These are phyloP conservation scores for Panagrolaimus sp. DNA, from an alignment of 1,140 invertebrate genomes.

Conservation along the genomic window DNA sequence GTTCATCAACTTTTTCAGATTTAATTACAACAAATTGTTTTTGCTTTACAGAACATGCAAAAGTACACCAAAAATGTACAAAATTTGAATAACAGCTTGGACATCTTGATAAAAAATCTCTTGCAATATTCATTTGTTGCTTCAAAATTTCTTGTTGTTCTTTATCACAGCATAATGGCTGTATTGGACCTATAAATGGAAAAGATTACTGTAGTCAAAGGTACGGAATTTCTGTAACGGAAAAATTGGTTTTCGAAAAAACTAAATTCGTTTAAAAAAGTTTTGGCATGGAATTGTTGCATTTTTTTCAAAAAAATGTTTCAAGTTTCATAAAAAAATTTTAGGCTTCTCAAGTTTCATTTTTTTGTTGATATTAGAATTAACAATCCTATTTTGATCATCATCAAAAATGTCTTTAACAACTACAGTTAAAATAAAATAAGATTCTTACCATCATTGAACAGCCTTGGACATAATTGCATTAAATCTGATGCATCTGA, in stretches of 20 bases:
- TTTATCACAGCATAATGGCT: conserved; percentile 40
- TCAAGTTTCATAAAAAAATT: too few species aligned
- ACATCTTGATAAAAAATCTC: conserved; percentile 43
- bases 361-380: too few species aligned
- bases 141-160: conserved; percentile 46
- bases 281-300: conserved; percentile 21
- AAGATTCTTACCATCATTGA: conserved; percentile 27
- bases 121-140: conserved; percentile 42
- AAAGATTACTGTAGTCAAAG: not conserved
- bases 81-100: conserved; percentile 52
- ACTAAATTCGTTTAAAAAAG: conserved; percentile 20
- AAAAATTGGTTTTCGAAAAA: conserved; percentile 7
- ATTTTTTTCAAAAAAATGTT: conserved; percentile 16
- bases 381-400: too few species aligned
- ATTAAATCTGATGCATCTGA: conserved; percentile 27
- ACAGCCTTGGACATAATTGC: conserved; percentile 44
- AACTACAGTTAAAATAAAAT: not conserved
- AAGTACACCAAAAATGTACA: conserved; percentile 51
- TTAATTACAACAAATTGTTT: conserved; percentile 67
- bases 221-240: conserved; percentile 31
- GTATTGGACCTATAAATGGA: not conserved
- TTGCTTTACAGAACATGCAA: conserved; percentile 77
- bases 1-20: conserved; percentile 12
- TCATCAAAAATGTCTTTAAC: too few species aligned
- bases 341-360: too few species aligned